A percentile compares a stretch with the other conserved stretches of the same genome.
These are phyloP conservation scores for Myodes glareolus DNA, from an alignment of 2,113 vertebrate genomes.

Conservation along the genomic window DNA sequence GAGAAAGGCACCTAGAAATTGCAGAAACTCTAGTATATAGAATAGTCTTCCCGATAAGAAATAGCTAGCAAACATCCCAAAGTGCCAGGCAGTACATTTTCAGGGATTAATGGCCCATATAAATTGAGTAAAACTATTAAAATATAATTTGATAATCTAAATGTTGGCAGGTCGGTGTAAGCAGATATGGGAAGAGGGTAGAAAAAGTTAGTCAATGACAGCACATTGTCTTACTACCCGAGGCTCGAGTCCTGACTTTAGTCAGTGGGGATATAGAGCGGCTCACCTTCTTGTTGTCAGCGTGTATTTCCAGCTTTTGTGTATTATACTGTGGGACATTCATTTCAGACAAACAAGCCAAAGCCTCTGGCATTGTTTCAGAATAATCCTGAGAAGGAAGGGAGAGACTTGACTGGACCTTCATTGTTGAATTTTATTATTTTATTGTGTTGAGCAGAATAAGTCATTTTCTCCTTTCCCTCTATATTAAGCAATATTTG, in stretches of 20 bases:
- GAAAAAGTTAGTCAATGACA: not conserved
- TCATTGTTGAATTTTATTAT: not conserved
- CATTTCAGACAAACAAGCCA: constrained; percentile 39
- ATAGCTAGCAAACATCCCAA: not conserved
- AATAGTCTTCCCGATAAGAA: constrained; percentile 23
- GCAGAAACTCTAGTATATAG: constrained; percentile 40
- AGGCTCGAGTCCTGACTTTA: not conserved
- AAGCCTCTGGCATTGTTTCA: constrained; percentile 51
- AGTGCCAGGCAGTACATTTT: not conserved
- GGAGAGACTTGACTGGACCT: constrained; percentile 13
- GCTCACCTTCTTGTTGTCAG: constrained; percentile 37
- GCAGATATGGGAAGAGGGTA: not conserved
- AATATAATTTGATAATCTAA: constrained; percentile 40
- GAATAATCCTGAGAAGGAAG: not conserved
- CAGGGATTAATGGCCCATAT: constrained; percentile 16
- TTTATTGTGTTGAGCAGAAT: not conserved
- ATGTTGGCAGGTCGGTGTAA: not conserved
- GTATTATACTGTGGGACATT: not conserved
- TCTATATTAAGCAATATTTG: not conserved
- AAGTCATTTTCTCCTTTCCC: constrained; percentile 21
- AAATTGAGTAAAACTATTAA: constrained; percentile 40
- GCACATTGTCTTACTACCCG: accelerated
- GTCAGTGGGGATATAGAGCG: not conserved
- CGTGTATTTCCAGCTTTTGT: constrained; percentile 8
- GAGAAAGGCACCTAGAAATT: constrained; percentile 44